These are phyloP conservation scores for Egretta garzetta DNA, from an alignment of 2,113 vertebrate species.

Conservation along the genomic window DNA sequence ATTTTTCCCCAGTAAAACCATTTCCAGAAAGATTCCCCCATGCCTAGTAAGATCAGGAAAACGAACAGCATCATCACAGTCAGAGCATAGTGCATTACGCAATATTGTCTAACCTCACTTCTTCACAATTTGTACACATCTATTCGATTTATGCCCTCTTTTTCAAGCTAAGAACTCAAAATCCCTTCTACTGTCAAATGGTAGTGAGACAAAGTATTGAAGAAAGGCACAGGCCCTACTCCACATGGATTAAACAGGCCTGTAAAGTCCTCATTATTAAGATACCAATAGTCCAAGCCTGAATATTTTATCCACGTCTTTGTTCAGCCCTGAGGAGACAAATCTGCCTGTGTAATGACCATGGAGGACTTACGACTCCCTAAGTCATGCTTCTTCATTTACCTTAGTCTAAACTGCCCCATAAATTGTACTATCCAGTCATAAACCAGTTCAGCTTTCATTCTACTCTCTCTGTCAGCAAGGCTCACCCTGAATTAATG, in stretches of 20 bases:
- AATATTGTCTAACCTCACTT: background rate
- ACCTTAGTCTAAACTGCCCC: background rate
- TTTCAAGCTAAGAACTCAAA: background rate
- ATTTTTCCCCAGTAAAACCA: background rate
- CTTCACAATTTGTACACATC: background rate
- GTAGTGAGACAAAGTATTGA: background rate
- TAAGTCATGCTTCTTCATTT: background rate
- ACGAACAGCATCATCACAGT: background rate
- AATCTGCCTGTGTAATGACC: background rate
- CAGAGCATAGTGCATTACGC: background rate
- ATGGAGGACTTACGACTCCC: background rate
- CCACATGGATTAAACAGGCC: background rate
- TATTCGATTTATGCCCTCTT: background rate
- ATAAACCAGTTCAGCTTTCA: background rate
- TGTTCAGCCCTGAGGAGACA: background rate
- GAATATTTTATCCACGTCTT: background rate
- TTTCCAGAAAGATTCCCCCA: background rate
- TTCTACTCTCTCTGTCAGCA: background rate
- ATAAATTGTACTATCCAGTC: background rate
- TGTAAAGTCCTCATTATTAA: background rate
- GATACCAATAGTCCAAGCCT: background rate
- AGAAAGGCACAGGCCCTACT: background rate
- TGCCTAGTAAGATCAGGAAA: background rate
- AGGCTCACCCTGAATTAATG: background rate
- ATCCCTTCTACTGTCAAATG: background rate